phyloP scores from a whole-genome alignment of 2,113 vertebrate genomes.

The Oriolus oriolus region DNA sequence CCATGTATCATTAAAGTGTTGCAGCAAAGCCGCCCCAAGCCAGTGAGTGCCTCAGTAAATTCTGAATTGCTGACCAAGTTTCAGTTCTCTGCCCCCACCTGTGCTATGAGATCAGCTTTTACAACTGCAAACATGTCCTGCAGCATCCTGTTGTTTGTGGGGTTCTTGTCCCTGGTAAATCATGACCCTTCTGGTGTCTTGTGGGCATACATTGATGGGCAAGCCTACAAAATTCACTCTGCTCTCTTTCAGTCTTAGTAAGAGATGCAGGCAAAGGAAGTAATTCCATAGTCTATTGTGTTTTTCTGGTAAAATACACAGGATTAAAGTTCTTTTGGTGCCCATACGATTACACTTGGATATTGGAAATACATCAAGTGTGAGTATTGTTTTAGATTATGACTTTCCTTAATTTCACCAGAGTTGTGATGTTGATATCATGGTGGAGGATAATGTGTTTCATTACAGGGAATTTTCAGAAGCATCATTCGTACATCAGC shows the following conservation, averaged over 20 bases:
- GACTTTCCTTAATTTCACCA: not conserved
- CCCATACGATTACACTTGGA: not conserved
- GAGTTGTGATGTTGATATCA: not conserved
- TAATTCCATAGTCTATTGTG: not conserved
- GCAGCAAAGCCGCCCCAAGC: not conserved
- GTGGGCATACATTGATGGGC: not conserved
- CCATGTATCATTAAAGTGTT: not conserved
- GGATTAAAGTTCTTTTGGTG: not conserved
- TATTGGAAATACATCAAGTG: not conserved
- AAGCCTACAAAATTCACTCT: not conserved
- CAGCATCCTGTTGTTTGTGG: not conserved
- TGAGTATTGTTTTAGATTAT: not conserved
- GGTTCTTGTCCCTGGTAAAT: not conserved
- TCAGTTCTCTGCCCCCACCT: not conserved
- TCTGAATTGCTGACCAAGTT: not conserved
- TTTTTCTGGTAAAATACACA: not conserved
- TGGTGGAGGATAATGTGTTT: not conserved
- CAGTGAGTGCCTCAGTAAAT: not conserved
- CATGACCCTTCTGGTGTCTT: not conserved
- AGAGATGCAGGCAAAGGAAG: not conserved
- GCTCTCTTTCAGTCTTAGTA: not conserved
- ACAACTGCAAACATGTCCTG: accelerated
- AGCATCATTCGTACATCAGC: not conserved
- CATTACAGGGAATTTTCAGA: not conserved
- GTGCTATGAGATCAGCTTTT: accelerated